Base-by-base conservation (phyloP, 2,888 invertebrate species). In the Ichneumoninae sp. region DNA sequence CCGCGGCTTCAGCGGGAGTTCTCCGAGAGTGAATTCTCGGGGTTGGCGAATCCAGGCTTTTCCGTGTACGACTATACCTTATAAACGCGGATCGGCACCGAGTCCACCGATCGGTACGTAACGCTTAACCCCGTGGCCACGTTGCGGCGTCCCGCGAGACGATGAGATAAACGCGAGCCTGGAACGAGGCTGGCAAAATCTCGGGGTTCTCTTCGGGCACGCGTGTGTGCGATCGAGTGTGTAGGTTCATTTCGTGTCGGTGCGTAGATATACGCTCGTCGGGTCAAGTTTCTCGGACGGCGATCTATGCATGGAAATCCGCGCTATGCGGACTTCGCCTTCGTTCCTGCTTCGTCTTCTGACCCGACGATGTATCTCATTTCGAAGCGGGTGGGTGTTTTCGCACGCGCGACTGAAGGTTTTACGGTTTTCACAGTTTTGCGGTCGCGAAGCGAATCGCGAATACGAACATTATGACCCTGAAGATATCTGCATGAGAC, bases 341-440 rank as follows among this genome's bases (percentile, higher is more conserved):
- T 68, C 68, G 10, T 63, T 33, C 16, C 54, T 44, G 40, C 54
- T 54, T 60, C 44, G 8, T 63, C 68, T 40, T 57, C 44, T 60
- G 47, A n/a, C 22, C 7, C 19, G 57, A 33, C 36, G 10, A 47
- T 68, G 52, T 57, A 63, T 63, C 60, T 63, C 30, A 66, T 66
- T 30, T 65, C 63, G 13, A 71, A 36, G 57, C 19, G 63, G 65
- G 85, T 71, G 86, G 85, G 85, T 87, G 86, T 87, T 86, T 82
- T 75, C 52, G 47, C 57, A 65, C 71, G 60, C 60, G 47, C 81
- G 79, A 60, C 80, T 60, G 13, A 26, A 84, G 86, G 85, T 79
- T 83, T 86, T 80, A 85, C 78, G 81, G 69, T 69, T 47, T 83
- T 77, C n/a, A 4, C n/a, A 22, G 22, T 22, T 57, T 10, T 13